Evolutionary conservation across 1,140 invertebrate genomes (phyloP).

Genomic region (Neotoxoptera formosana): DNA sequence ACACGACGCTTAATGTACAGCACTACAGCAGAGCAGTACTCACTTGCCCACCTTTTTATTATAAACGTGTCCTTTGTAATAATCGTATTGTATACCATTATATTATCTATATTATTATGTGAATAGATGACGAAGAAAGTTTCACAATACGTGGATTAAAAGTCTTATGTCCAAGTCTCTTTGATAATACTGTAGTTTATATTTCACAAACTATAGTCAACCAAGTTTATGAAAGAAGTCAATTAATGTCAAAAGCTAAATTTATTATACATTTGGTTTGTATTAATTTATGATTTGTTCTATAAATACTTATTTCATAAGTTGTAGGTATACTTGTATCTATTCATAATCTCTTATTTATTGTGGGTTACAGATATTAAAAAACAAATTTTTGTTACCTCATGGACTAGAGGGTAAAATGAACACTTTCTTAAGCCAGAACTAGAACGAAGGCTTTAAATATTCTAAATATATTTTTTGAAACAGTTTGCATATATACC

Average conservation of each 20-base stretch:
- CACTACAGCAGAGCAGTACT: no score
- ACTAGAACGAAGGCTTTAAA: neutral
- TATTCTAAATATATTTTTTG: neutral
- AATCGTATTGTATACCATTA: neutral
- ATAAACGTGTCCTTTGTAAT: neutral
- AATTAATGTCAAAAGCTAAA: constrained; percentile 23
- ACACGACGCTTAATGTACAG: no score
- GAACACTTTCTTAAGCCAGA: neutral
- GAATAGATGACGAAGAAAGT: constrained; percentile 4
- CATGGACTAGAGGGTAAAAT: neutral
- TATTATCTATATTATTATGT: neutral
- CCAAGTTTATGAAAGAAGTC: constrained; percentile 16
- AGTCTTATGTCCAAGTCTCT: constrained; percentile 22
- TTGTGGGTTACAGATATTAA: neutral
- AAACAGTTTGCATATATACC: neutral
- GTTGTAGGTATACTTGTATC: neutral
- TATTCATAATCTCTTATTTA: neutral
- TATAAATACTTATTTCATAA: neutral
- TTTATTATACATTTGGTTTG: constrained; percentile 35
- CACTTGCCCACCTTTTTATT: neutral
- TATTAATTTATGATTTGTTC: neutral
- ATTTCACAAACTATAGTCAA: constrained; percentile 32
- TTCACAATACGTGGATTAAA: neutral
- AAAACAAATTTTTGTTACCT: neutral
- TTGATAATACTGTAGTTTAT: constrained; percentile 38